Base-by-base conservation (phyloP, 2,888 invertebrate species). In the Sesamia inferens region DNA sequence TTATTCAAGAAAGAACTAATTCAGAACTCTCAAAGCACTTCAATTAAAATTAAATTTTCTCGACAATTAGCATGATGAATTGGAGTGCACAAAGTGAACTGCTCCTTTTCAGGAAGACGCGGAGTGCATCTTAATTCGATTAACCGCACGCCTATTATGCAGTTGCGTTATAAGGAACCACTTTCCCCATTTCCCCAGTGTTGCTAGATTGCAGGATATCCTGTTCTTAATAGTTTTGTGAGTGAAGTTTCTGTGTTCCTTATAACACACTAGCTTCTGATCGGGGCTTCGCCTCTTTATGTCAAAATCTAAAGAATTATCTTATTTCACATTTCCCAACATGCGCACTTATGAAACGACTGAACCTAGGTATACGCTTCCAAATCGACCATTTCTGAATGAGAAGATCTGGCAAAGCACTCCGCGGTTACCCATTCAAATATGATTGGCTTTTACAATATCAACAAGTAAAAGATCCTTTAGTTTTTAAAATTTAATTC, bases 101-200 rank as follows among this genome's bases (percentile, higher is more conserved):
- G 39, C 71, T 67, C 58, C 48, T 57, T 55, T 8, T 14, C 61
- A 75, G 65, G 71, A 79, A 78, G 76, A 78, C 73, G 78, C 24
- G 19, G 48, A 87, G 88, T 85, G 86, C 87, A 87, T 80, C 72
- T 78, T 87, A 87, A 87, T 82, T 87, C 71, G 57, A 87, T 87
- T 84, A 78, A 59, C 66, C 58, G 68, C 5, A 39, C 47, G 22
- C 62, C 55, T 73, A 51, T 68, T 74, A 68, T 66, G 57, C 62
- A 70, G 67, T 71, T 47, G 51, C 66, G 70, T 57, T 13, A 70
- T 66, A n/a, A 13, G 22, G 51, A n/a, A 55, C 70, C 72, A 59
- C 31, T 31, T 31, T 31, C 31, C 31, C 31, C 31, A 61, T 71
- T 71, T 11, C 55, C 14, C 47, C 1, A 71, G 57, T 67, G 66